Conservation (phyloP, 2,113 vertebrate genomes). For the Origma solitaria region DNA sequence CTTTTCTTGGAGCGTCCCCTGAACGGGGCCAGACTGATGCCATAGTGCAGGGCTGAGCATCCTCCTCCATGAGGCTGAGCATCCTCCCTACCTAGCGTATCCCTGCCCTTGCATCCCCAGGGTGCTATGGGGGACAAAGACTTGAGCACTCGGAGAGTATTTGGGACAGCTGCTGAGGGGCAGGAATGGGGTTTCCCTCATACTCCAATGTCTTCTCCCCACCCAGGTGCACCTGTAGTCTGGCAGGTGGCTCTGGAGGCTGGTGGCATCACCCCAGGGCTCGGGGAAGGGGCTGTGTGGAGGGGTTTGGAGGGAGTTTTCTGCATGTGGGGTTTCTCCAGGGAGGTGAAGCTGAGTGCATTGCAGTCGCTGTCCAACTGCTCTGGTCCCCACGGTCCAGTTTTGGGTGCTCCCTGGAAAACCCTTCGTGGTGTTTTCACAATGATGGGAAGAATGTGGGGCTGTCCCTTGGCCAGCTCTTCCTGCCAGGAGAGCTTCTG, state of each 20-base stretch:
- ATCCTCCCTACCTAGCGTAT: rapidly evolving
- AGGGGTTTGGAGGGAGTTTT: not conserved
- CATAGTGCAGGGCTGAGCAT: not conserved
- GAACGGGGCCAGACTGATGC: rapidly evolving
- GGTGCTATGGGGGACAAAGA: rapidly evolving
- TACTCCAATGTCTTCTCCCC: rapidly evolving
- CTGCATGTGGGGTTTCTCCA: not conserved
- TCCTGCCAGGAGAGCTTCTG: not conserved
- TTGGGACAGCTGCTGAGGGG: not conserved
- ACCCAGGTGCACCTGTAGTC: not conserved
- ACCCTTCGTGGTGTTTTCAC: rapidly evolving
- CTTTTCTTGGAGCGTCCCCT: not conserved
- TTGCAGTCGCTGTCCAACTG: rapidly evolving
- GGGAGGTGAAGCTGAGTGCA: not conserved
- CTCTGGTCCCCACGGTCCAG: not conserved
- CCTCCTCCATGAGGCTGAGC: not conserved
- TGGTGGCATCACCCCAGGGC: rapidly evolving
- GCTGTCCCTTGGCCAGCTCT: not conserved
- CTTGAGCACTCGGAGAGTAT: not conserved
- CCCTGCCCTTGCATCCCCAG: not conserved
- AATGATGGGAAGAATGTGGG: not conserved
- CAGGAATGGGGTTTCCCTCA: not conserved
- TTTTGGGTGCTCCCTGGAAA: not conserved
- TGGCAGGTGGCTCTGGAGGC: not conserved
- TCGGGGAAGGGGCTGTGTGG: rapidly evolving